Percentiles rank a stretch among this genome's conserved stretches.
Evolutionary conservation across 2,113 vertebrate species (phyloP).

Genomic region (Zeus faber): DNA sequence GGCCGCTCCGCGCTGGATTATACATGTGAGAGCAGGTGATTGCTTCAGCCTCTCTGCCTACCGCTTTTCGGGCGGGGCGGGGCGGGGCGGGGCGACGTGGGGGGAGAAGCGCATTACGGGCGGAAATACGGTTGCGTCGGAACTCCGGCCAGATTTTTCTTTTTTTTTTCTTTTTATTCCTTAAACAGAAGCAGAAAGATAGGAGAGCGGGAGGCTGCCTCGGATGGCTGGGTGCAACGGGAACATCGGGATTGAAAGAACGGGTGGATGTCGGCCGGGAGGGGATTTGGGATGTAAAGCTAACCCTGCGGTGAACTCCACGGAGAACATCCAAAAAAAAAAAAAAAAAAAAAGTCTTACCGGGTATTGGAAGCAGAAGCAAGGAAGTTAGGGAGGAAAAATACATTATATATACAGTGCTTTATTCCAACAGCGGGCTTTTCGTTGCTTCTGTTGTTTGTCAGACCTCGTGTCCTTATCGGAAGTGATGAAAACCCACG

Average conservation of each 20-base stretch:
- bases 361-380: too few relatives aligned
- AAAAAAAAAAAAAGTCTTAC: too few relatives aligned
- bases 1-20: slow-evolving; percentile 13
- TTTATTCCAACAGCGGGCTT: slow-evolving; percentile 7
- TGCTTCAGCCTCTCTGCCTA: slow-evolving; percentile 38
- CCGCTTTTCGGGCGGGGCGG: slow-evolving; percentile 25
- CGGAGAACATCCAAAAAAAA: too few relatives aligned
- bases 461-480: slow-evolving; percentile 30
- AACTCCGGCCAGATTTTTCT: too few relatives aligned
- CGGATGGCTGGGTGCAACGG: slow-evolving; percentile 12
- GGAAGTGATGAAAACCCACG: slow-evolving; percentile 50
- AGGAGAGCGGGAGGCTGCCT: slow-evolving; percentile 17
- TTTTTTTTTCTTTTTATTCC: too few relatives aligned
- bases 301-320: too few relatives aligned
- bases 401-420: neutral
- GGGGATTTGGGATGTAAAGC: neutral
- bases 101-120: too few relatives aligned
- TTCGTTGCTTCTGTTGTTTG: slow-evolving; percentile 18
- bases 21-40: slow-evolving; percentile 33
- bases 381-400: too few relatives aligned
- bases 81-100: too few relatives aligned
- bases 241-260: slow-evolving; percentile 14
- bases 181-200: slow-evolving; percentile 42
- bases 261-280: neutral
- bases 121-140: too few relatives aligned